Conservation (phyloP, 2,888 invertebrate genomes). For the Drosophila testacea region DNA sequence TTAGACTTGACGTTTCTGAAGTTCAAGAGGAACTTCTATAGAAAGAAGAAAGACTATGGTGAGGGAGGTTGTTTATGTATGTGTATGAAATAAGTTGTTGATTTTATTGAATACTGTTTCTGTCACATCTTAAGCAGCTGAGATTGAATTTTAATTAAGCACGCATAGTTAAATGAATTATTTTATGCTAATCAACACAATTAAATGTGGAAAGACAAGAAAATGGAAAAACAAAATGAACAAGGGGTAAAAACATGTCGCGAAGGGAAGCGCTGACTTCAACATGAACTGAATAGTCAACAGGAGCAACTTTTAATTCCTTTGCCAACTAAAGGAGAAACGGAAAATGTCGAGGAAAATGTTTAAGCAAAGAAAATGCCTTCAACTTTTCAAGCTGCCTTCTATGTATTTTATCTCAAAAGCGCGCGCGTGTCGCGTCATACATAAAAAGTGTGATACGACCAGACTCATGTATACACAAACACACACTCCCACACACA, state of each 20-base stretch:
- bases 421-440: constrained; percentile 47
- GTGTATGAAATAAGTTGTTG: constrained; percentile 34
- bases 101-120: constrained; percentile 34
- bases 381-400: constrained; percentile 26
- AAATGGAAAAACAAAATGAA: constrained; percentile 9
- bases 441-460: constrained; percentile 46
- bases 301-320: constrained; percentile 53
- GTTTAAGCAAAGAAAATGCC: constrained; percentile 31
- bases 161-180: constrained; percentile 21
- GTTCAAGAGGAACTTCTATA: constrained; percentile 12
- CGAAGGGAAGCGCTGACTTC: constrained; percentile 17
- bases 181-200: constrained; percentile 47
- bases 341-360: constrained; percentile 5
- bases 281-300: constrained; percentile 21
- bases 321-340: constrained; percentile 12
- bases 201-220: constrained; percentile 18
- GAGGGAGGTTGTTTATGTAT: not conserved
- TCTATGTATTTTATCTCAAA: constrained; percentile 46
- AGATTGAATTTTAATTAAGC: constrained; percentile 61
- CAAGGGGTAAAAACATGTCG: constrained; percentile 2
- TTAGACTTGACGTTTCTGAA: constrained; percentile 13
- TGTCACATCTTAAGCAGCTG: constrained; percentile 34
- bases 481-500: constrained; percentile 1
- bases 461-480: constrained; percentile 2
- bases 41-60: not conserved